phyloP scores from a whole-genome alignment of 2,113 vertebrate species.

The Orthochromis malagaraziensis region DNA sequence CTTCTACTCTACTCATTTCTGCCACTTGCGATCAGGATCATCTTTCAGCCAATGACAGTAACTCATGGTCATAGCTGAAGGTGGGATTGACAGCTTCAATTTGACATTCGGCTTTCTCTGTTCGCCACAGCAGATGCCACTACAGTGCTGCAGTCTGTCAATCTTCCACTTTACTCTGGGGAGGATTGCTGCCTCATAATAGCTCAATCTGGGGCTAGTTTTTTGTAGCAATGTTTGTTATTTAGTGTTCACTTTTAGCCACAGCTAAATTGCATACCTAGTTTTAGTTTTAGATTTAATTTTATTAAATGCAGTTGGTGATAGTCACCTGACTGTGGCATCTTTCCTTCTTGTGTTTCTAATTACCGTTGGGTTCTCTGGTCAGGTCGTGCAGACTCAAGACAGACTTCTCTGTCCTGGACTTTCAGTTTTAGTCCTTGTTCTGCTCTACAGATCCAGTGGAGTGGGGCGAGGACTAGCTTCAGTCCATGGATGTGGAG shows the following conservation, averaged over 20 bases:
- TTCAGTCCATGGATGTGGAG: background rate
- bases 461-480: background rate
- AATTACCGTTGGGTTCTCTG: background rate
- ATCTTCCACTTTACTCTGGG: background rate
- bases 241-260: background rate
- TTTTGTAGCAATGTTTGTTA: background rate
- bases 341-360: background rate
- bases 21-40: background rate
- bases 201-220: background rate
- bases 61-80: background rate
- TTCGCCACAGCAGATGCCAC: background rate
- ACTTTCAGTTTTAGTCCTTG: background rate
- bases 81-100: background rate
- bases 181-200: no score
- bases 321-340: background rate
- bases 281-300: background rate
- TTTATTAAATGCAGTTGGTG: background rate
- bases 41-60: background rate
- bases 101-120: background rate
- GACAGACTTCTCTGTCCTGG: background rate
- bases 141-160: background rate
- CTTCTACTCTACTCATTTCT: background rate
- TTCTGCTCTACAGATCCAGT: background rate
- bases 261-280: background rate
- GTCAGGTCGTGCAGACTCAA: background rate